These are phyloP conservation scores for Apeltes quadracus DNA, from an alignment of 2,113 vertebrate species.

Conservation along the genomic window DNA sequence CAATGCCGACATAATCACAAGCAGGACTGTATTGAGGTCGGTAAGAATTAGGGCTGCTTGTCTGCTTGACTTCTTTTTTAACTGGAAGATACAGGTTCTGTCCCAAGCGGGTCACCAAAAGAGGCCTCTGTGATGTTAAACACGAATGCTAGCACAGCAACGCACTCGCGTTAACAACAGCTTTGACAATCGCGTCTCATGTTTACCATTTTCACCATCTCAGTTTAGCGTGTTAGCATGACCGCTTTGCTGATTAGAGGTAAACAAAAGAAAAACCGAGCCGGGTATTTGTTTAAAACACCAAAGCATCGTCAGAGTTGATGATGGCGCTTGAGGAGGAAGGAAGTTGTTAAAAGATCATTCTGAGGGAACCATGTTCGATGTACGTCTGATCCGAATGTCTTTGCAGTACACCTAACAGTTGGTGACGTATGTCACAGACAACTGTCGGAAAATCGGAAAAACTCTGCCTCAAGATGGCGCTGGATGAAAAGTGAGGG, in stretches of 20 bases:
- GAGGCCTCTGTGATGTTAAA: no score
- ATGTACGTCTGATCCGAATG: background rate
- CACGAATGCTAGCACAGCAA: no score
- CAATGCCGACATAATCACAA: background rate
- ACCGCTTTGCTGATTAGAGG: background rate
- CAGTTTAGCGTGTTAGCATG: background rate
- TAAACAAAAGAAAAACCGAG: background rate
- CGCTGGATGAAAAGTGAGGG: background rate
- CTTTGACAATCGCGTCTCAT: background rate
- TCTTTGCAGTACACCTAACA: background rate
- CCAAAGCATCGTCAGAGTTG: background rate
- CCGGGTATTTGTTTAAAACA: background rate
- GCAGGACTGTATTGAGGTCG: background rate
- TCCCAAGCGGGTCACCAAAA: no score
- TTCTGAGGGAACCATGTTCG: background rate
- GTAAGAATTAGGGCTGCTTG: background rate
- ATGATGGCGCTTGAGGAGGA: background rate
- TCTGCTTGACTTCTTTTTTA: background rate
- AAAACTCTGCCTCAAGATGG: background rate
- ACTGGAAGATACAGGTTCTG: background rate
- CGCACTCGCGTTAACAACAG: background rate
- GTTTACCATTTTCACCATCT: background rate
- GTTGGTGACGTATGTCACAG: no score
- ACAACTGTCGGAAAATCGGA: no score
- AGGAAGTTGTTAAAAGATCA: background rate